Percentiles rank a stretch among this genome's conserved stretches.
phyloP scores from a whole-genome alignment of 2,888 invertebrate species.

The Hetaerina titia region DNA sequence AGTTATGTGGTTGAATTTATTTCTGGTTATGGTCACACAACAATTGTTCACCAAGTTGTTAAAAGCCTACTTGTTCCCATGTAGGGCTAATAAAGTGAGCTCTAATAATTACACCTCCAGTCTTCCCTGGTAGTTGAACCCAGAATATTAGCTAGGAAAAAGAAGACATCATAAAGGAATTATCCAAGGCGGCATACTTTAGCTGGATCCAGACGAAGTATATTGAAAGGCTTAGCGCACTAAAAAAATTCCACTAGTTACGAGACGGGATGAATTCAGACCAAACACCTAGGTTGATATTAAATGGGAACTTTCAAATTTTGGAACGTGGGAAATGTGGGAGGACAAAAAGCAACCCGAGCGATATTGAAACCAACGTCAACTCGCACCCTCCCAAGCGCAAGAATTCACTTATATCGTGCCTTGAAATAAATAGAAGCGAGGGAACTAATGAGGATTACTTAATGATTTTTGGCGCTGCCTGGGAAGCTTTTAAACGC shows the following conservation, averaged over 20 bases:
- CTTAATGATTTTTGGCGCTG: background rate
- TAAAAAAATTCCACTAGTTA: background rate
- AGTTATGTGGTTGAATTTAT: too few relatives aligned
- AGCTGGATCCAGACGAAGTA: background rate
- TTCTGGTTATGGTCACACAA: too few relatives aligned
- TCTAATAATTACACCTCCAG: background rate
- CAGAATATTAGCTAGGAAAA: background rate
- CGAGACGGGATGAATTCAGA: background rate
- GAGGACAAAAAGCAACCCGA: background rate
- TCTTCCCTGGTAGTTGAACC: background rate
- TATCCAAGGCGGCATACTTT: background rate
- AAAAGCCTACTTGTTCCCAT: too few relatives aligned
- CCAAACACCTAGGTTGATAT: background rate
- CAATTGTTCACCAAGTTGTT: too few relatives aligned
- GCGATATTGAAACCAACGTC: background rate
- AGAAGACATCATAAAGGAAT: background rate
- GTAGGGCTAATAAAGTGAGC: background rate
- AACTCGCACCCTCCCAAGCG: background rate
- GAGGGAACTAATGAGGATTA: background rate
- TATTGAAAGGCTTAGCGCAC: background rate
- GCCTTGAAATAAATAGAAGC: conserved; percentile 16
- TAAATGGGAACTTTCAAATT: background rate
- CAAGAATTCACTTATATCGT: background rate
- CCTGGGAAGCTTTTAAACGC: conserved; percentile 15
- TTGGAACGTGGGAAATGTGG: background rate